Conservation (phyloP, 2,888 invertebrate genomes). For the Scaptomyza tumidula region DNA sequence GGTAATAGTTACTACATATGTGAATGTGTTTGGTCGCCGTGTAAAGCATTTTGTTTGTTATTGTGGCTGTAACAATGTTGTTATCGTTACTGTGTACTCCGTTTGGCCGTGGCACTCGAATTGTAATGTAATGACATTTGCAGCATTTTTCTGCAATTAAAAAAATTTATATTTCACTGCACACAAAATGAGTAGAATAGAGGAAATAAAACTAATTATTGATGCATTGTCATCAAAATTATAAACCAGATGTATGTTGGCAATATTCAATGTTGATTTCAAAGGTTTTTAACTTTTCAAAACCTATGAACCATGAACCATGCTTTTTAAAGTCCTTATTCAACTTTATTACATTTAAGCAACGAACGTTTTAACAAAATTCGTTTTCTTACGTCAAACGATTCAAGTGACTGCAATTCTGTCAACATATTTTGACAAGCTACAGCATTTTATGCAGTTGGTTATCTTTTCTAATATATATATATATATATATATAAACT, state of each 20-base stretch:
- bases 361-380: neutral
- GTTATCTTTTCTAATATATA: slow-evolving; percentile 24
- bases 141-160: slow-evolving; percentile 44
- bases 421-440: slow-evolving; percentile 8
- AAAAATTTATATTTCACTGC: slow-evolving; percentile 46
- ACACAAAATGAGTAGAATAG: slow-evolving; percentile 6
- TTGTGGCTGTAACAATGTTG: slow-evolving; percentile 46
- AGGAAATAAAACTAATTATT: neutral
- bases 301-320: neutral
- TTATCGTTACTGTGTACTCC: neutral
- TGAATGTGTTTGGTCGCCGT: slow-evolving; percentile 18
- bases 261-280: neutral
- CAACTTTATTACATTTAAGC: neutral
- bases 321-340: neutral
- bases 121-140: slow-evolving; percentile 47
- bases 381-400: neutral
- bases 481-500: slow-evolving; percentile 31
- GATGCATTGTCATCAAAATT: slow-evolving; percentile 1
- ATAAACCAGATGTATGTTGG: neutral
- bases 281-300: neutral
- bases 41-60: slow-evolving; percentile 42
- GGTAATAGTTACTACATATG: slow-evolving; percentile 65
- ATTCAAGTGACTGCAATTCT: neutral
- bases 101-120: slow-evolving; percentile 23
- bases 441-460: slow-evolving; percentile 30